Evolutionary conservation across 2,113 vertebrate species (phyloP), one percentile per base, ranked within the genome.

Genomic region (Rana temporaria): DNA sequence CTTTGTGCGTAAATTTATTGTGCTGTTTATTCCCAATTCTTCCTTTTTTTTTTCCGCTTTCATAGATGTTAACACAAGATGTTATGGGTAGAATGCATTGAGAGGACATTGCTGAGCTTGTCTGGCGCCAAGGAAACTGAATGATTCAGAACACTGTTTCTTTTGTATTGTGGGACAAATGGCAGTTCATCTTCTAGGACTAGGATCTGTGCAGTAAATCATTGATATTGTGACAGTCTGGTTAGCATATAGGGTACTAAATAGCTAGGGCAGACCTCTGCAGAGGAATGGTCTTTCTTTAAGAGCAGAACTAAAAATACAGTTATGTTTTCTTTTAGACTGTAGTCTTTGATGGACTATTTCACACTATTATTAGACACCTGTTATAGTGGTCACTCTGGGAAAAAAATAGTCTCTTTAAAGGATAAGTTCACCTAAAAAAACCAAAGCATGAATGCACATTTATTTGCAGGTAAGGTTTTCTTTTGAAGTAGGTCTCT

Each of bases 101-200:
- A 30, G 57, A 0, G 17, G 24, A 79, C 53, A 42, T 26, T 22
- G 78, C 64, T 69, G 66, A 65, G 19, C 15, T 14, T 66, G 79
- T 55, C 79, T 56, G 79, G 65, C 52, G 79, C 70, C 38, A 66
- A 82, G 79, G 79, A 82, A 74, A 52, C 20, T 17, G 70, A n/a
- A 30, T 52, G 32, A 30, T 32, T n/a, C n/a, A 24, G 67, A 81
- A 72, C 79, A 82, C 60, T 73, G 60, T 16, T 52, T 34, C 38
- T 66, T 56, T 66, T 82, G 60, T 82, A 38, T 18, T 7, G 12
- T 53, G 34, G 72, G 19, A 81, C 79, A 81, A 81, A 65, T 24
- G 57, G 18, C 59, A 4, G 11, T 80, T 81, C 30, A 71, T 71
- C 59, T 63, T 22, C 16, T 20, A 53, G 24, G 3, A 30, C 56